These are phyloP conservation scores for Ctenochaetus hawaiiensis DNA, from an alignment of 2,797 vertebrate genomes.

Conservation along the genomic window DNA sequence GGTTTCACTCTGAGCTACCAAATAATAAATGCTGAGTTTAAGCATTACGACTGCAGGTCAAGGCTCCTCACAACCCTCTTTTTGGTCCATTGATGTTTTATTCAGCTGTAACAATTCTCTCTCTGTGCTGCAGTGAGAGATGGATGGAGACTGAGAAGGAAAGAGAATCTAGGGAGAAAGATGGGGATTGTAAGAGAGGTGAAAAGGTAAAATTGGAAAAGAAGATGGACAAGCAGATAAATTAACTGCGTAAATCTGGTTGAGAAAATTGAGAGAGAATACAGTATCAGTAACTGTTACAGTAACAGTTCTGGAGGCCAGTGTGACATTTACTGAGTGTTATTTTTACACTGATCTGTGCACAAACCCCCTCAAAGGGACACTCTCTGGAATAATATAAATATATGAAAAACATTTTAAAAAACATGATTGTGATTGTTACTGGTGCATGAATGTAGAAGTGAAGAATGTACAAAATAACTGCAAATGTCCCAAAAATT, in stretches of 20 bases:
- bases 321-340: constrained; percentile 37
- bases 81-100: constrained; percentile 57
- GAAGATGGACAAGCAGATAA: constrained; percentile 11
- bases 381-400: too few species aligned
- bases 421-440: too few species aligned
- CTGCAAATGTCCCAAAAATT: background rate
- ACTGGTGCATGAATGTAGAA: too few species aligned
- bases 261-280: constrained; percentile 21
- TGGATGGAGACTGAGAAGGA: background rate
- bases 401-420: too few species aligned
- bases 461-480: too few species aligned
- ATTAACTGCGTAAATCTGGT: background rate
- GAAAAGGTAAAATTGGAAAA: constrained; percentile 15
- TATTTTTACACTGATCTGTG: too few species aligned
- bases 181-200: background rate
- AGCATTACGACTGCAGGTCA: constrained; percentile 33
- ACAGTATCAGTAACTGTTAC: background rate
- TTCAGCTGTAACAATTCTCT: constrained; percentile 47
- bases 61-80: constrained; percentile 40
- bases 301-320: constrained; percentile 25
- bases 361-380: too few species aligned
- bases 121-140: constrained; percentile 24
- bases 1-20: constrained; percentile 18
- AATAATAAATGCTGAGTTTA: constrained; percentile 10
- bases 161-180: too few species aligned